A percentile compares a stretch with the other conserved stretches of the same genome.
These are phyloP conservation scores for Chymomyza fuscimana DNA, from an alignment of 2,888 invertebrate species.

Conservation along the genomic window DNA sequence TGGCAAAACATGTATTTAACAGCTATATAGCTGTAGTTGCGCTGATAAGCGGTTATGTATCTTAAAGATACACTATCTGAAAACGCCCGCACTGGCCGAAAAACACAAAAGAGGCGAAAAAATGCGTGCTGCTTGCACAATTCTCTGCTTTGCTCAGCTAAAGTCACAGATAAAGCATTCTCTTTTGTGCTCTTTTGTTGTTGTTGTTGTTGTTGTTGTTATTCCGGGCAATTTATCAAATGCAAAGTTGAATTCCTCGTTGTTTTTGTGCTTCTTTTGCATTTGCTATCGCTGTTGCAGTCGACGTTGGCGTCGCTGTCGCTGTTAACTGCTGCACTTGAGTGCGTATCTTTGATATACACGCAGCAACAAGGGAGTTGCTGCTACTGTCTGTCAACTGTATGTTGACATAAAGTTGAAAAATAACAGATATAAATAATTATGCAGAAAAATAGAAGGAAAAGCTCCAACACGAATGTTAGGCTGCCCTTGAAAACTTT, in stretches of 20 bases:
- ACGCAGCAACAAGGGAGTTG: background rate
- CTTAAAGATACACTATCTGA: conserved; percentile 54
- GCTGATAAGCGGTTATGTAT: conserved; percentile 26
- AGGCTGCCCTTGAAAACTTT: too few relatives aligned
- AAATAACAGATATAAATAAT: background rate
- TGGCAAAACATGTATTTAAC: background rate
- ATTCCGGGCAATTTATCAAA: conserved; percentile 57
- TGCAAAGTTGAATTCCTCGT: conserved; percentile 21
- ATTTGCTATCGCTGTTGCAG: background rate
- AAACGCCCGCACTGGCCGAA: conserved; percentile 48
- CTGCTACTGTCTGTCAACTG: conserved; percentile 40
- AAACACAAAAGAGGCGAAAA: conserved; percentile 9
- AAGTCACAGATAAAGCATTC: background rate
- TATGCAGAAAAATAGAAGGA: too few relatives aligned
- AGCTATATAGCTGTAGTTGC: too few relatives aligned
- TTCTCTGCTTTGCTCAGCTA: background rate
- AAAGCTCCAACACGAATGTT: too few relatives aligned
- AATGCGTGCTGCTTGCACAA: background rate
- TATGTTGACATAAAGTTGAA: background rate
- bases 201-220: conserved; percentile 31
- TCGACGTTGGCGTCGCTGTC: background rate
- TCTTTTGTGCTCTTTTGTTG: background rate
- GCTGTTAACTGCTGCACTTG: background rate
- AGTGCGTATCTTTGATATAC: background rate
- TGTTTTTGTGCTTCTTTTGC: conserved; percentile 19